Conservation (phyloP, 1,140 invertebrate species). For the Hydropsyche tenuis region DNA sequence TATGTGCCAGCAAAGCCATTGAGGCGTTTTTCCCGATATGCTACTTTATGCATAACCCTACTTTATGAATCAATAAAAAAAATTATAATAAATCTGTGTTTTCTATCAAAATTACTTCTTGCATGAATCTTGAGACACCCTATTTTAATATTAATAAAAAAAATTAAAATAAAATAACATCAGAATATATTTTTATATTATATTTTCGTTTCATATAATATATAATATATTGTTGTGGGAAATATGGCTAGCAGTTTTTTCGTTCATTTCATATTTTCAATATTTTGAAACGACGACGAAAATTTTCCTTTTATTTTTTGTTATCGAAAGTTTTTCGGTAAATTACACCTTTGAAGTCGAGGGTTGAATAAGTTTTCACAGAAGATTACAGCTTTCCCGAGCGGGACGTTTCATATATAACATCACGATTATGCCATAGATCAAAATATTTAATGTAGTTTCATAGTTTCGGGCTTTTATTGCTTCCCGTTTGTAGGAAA, state of each 20-base stretch:
- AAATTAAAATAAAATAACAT: too few relatives aligned
- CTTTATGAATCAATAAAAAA: too few relatives aligned
- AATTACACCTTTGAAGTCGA: conserved; percentile 17
- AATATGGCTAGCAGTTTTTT: too few relatives aligned
- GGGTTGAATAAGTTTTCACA: conserved; percentile 25
- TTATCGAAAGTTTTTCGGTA: conserved; percentile 15
- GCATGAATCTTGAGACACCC: too few relatives aligned
- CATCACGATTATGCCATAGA: conserved; percentile 28
- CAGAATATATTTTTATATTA: background rate
- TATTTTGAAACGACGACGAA: too few relatives aligned
- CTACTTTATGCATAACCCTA: too few relatives aligned
- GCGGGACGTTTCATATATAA: conserved; percentile 23
- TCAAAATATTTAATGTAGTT: conserved; percentile 29
- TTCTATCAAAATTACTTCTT: too few relatives aligned
- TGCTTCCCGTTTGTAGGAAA: conserved; percentile 14
- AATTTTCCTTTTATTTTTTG: too few relatives aligned
- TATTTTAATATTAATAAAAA: too few relatives aligned
- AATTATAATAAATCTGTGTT: too few relatives aligned
- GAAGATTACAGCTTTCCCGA: conserved; percentile 24
- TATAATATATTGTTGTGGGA: background rate
- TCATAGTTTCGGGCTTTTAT: conserved; percentile 28
- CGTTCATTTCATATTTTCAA: too few relatives aligned
- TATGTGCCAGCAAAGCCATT: conserved; percentile 44
- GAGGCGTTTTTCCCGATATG: too few relatives aligned
- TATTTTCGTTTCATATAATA: background rate